Evolutionary conservation across 2,888 invertebrate species (phyloP), one percentile per base, ranked within the genome.

Genomic region (Nineta flava): DNA sequence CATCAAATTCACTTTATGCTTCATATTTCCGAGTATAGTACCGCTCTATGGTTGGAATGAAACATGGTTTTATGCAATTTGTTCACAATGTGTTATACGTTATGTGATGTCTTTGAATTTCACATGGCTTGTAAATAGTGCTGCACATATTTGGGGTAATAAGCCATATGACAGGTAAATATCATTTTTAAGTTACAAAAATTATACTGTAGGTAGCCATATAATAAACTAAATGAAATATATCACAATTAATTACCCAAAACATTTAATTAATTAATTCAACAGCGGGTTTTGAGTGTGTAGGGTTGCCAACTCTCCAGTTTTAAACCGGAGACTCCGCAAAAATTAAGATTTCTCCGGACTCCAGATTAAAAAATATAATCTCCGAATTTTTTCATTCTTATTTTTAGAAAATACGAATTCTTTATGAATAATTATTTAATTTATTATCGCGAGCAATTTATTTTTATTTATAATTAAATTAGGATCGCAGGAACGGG

Each of bases 101-200:
- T 92, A 90, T 64, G 70, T 79, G 31, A 61, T 78, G 50, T 77
- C 78, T 2, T 73, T 94, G 51, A 84, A 94, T 66, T 79, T 79
- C 60, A 93, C 93, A 2, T 94, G 92, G 93, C 73, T 83, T 1
- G 91, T 93, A 13, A 92, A 92, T 64, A 88, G 87, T 58, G 85
- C 84, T 21, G 91, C 92, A 2, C 92, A 92, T 65, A 65, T 83
- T 46, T 82, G 79, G 73, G 84, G 84, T 51, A 74, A 73, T 54
- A 76, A 78, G 55, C 84, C 84, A 0, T 84, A 79, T 57, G 82
- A 91, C 60, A 74, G 69, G 83, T 83, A 62, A 71, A 68, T 67
- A 44, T 17, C 2, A 38, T 9, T 34, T 17, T 35, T 41, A 19
- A n/a, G n/a, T n/a, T n/a, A n/a, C n/a, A 10, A 19, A 44, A 3